Evolutionary conservation across 2,888 invertebrate species (phyloP).

Genomic region (Microplitis deprimator): DNA sequence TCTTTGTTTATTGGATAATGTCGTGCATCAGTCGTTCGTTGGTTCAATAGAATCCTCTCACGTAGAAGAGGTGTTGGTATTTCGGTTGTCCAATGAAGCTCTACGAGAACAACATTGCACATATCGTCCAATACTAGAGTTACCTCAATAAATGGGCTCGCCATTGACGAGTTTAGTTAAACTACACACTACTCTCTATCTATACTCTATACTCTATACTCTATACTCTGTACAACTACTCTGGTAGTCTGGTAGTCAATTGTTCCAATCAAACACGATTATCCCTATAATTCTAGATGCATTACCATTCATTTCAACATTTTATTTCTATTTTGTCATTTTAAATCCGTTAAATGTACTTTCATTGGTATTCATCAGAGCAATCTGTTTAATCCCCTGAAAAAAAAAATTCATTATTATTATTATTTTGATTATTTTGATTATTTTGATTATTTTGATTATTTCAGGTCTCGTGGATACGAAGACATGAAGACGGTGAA

Average conservation of each 20-base stretch:
- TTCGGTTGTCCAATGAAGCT: slow-evolving; percentile 42
- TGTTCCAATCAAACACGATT: slow-evolving; percentile 29
- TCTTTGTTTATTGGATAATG: slow-evolving; percentile 48
- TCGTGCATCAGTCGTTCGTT: slow-evolving; percentile 18
- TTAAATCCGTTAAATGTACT: too few species aligned
- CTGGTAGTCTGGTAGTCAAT: slow-evolving; percentile 35
- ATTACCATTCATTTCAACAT: slow-evolving; percentile 9
- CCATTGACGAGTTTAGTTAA: slow-evolving; percentile 19
- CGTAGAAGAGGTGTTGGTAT: slow-evolving; percentile 42
- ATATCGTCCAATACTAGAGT: slow-evolving; percentile 54
- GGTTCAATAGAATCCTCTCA: neutral
- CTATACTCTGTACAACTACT: slow-evolving; percentile 33
- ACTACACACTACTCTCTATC: neutral
- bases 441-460: slow-evolving; percentile 30
- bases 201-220: too few species aligned
- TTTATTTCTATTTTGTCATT: neutral
- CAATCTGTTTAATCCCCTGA: slow-evolving; percentile 2
- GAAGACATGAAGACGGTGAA: slow-evolving; percentile 76
- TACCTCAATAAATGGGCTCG: slow-evolving; percentile 52
- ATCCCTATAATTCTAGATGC: slow-evolving; percentile 25
- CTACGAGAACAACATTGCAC: slow-evolving; percentile 40
- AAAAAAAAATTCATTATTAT: slow-evolving; percentile 15
- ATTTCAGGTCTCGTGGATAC: slow-evolving; percentile 80
- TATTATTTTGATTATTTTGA: slow-evolving; percentile 23
- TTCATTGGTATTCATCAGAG: too few species aligned